Percentiles rank a stretch among this genome's conserved stretches.
These are phyloP conservation scores for Peromyscus leucopus DNA, from an alignment of 2,113 vertebrate genomes.

Conservation along the genomic window DNA sequence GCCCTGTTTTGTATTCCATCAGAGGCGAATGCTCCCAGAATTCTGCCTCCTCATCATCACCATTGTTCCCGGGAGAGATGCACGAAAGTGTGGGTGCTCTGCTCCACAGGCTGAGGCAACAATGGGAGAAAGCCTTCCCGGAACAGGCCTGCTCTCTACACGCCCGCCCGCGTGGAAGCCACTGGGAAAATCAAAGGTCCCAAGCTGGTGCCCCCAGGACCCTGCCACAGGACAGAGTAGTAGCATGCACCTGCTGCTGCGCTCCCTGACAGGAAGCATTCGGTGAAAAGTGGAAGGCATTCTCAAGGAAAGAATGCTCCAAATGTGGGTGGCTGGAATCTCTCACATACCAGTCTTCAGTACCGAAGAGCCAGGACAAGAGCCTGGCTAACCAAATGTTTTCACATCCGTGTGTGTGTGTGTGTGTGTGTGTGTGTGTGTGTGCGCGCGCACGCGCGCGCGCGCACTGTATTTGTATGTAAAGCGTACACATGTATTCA, in stretches of 20 bases:
- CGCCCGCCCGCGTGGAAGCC: not conserved
- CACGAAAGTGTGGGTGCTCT: not conserved
- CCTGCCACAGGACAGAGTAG: rapidly evolving
- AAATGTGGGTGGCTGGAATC: not conserved
- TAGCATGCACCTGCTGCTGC: rapidly evolving
- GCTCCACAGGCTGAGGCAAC: not conserved
- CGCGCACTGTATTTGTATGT: not conserved
- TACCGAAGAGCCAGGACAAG: rapidly evolving
- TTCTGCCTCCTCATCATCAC: not conserved
- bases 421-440: not conserved
- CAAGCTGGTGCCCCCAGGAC: not conserved
- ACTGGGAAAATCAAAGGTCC: not conserved
- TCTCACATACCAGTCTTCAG: not conserved
- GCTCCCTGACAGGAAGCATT: not conserved
- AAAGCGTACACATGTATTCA: too few relatives aligned
- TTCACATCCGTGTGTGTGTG: not conserved
- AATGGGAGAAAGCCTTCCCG: not conserved
- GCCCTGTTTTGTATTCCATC: not conserved
- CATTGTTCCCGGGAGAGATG: not conserved
- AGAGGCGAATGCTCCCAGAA: constrained; percentile 13
- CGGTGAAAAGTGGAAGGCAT: not conserved
- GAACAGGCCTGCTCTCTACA: too few relatives aligned
- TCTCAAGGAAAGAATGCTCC: not conserved
- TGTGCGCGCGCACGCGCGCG: not conserved
- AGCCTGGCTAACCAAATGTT: too few relatives aligned